A percentile compares a stretch with the other conserved stretches of the same genome.
These are phyloP conservation scores for Heloderma charlesbogerti DNA, from an alignment of 2,113 vertebrate genomes.

Conservation along the genomic window DNA sequence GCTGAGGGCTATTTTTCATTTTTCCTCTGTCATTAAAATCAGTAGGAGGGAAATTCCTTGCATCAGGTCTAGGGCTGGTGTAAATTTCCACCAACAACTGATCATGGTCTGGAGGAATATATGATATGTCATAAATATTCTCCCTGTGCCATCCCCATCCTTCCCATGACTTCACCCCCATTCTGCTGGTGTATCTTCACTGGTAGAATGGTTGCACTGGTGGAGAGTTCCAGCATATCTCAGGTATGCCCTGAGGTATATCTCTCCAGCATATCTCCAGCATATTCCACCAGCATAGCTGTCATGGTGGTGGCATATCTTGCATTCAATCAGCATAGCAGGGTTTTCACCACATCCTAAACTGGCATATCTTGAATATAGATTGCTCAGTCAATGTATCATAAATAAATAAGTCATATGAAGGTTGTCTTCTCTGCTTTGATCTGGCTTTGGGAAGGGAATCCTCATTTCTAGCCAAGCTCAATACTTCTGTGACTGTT, in stretches of 20 bases:
- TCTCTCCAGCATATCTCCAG: not conserved
- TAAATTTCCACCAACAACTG: not conserved
- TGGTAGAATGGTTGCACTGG: too few relatives aligned
- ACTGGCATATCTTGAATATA: not conserved
- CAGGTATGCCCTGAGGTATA: too few relatives aligned
- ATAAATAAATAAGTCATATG: not conserved
- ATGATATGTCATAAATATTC: too few relatives aligned
- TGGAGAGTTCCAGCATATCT: not conserved
- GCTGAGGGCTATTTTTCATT: too few relatives aligned
- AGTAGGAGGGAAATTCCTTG: not conserved
- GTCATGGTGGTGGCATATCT: not conserved
- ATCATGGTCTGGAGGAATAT: not conserved
- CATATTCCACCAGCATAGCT: not conserved
- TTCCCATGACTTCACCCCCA: not conserved
- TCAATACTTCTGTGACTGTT: not conserved
- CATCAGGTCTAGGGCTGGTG: not conserved
- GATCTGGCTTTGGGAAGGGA: not conserved
- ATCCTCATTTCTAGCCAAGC: not conserved
- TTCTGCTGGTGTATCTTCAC: not conserved
- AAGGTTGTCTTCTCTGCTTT: not conserved
- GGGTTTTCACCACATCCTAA: not conserved
- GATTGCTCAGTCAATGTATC: not conserved
- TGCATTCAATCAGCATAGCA: not conserved
- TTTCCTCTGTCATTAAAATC: not conserved
- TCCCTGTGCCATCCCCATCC: too few relatives aligned